Percentiles rank a stretch among this genome's conserved stretches.
Evolutionary conservation across 1,140 invertebrate genomes (phyloP).

Genomic region (Aethina tumida): DNA sequence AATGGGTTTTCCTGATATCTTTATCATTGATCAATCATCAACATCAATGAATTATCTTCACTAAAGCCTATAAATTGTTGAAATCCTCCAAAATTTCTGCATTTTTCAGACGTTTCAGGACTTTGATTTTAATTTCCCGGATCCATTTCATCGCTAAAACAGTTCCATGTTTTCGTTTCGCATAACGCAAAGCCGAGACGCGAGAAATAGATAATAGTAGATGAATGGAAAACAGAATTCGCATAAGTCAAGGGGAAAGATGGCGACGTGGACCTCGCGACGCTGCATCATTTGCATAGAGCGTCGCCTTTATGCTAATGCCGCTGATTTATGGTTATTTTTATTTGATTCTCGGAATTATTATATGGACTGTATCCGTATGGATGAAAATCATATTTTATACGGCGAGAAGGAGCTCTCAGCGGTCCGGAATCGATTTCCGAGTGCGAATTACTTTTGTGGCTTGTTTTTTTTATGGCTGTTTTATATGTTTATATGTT

Average conservation of each 20-base stretch:
- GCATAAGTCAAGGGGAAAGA: conserved; percentile 24
- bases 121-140: no score
- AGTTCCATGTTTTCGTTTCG: no score
- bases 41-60: no score
- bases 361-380: conserved; percentile 40
- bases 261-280: conserved; percentile 28
- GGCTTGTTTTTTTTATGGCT: conserved; percentile 16
- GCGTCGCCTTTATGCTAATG: conserved; percentile 36
- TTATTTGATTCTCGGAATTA: conserved; percentile 39
- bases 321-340: conserved; percentile 37
- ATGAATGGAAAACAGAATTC: conserved; percentile 1
- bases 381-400: conserved; percentile 39
- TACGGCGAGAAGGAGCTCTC: conserved; percentile 23
- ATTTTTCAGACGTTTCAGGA: no score
- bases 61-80: no score
- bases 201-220: no score
- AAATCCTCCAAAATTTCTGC: no score
- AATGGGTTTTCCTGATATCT: no score
- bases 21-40: no score
- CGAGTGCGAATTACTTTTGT: conserved; percentile 26
- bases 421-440: conserved; percentile 23
- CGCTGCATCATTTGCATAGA: conserved; percentile 33
- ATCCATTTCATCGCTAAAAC: no score
- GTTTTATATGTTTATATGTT: conserved; percentile 18
- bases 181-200: no score